phyloP scores from a whole-genome alignment of 2,797 vertebrate genomes.

The Valencia hispanica region DNA sequence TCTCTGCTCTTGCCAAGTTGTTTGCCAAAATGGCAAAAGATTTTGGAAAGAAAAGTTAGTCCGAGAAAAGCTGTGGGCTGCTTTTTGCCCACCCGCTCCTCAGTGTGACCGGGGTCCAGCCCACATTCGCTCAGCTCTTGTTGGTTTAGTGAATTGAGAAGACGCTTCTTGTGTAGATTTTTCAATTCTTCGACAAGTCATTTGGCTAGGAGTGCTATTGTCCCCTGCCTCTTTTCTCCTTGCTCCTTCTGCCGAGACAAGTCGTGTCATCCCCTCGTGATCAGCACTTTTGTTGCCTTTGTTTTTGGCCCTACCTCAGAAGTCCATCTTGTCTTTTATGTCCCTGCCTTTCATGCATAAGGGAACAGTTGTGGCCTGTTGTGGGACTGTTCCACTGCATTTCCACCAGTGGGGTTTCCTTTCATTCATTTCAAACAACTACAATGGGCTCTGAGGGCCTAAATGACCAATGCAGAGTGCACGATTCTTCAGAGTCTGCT shows the following conservation, averaged over 20 bases:
- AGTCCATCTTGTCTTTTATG: slow-evolving; percentile 99
- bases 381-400: slow-evolving; percentile 99
- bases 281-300: slow-evolving; percentile 99
- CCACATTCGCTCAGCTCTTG: slow-evolving; percentile 89
- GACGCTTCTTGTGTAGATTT: slow-evolving; percentile 97
- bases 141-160: slow-evolving; percentile 90
- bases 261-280: slow-evolving; percentile 98
- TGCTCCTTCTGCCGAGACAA: slow-evolving; percentile 90
- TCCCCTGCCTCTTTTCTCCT: slow-evolving; percentile 84
- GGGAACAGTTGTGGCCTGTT: slow-evolving; percentile 99
- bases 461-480: slow-evolving; percentile 97
- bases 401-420: slow-evolving; percentile 99
- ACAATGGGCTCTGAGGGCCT: slow-evolving; percentile 92
- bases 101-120: slow-evolving; percentile 65
- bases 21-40: slow-evolving; percentile 69
- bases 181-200: slow-evolving; percentile 97
- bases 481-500: slow-evolving; percentile 95
- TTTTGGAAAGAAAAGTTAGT: slow-evolving; percentile 67
- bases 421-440: slow-evolving; percentile 95
- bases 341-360: slow-evolving; percentile 98
- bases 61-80: slow-evolving; percentile 59
- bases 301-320: slow-evolving; percentile 99
- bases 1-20: slow-evolving; percentile 71
- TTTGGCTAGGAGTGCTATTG: slow-evolving; percentile 93
- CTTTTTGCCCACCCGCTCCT: slow-evolving; percentile 51